Evolutionary conservation across 2,113 vertebrate genomes (phyloP).

Genomic region (Oreochromis aureus): DNA sequence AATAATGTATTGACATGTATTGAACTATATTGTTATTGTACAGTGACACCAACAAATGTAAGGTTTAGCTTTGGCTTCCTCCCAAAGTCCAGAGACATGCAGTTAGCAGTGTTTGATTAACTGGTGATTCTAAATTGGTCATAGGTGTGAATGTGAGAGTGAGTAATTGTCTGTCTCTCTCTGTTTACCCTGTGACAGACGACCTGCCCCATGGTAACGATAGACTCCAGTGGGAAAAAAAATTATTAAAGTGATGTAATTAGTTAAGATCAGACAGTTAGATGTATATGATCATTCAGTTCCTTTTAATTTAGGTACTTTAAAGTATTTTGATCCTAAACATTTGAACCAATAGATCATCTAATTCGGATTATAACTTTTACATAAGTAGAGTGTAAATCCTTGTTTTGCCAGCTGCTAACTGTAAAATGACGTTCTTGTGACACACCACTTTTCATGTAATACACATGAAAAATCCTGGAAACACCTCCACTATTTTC

Average conservation of each 20-base stretch:
- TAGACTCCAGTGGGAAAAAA: not conserved
- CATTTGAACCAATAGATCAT: not conserved
- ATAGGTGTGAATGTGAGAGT: not conserved
- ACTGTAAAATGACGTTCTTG: no score
- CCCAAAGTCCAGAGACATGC: not conserved
- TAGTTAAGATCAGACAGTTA: not conserved
- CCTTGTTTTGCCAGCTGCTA: no score
- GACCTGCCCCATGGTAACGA: no score
- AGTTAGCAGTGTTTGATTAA: not conserved
- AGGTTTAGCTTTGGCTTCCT: not conserved
- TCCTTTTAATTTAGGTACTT: not conserved
- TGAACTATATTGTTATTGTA: not conserved
- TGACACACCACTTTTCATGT: no score
- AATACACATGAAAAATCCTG: not conserved
- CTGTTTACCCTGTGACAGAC: not conserved
- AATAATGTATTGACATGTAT: not conserved
- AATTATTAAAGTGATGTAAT: not conserved
- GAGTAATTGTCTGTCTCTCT: not conserved
- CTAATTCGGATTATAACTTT: not conserved
- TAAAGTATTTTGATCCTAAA: not conserved
- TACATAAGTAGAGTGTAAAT: not conserved
- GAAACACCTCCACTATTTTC: not conserved
- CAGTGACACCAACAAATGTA: not conserved
- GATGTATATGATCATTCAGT: not conserved
- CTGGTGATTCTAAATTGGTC: not conserved